Conservation (phyloP, 2,888 invertebrate species). For the Cryptocephalus primarius region DNA sequence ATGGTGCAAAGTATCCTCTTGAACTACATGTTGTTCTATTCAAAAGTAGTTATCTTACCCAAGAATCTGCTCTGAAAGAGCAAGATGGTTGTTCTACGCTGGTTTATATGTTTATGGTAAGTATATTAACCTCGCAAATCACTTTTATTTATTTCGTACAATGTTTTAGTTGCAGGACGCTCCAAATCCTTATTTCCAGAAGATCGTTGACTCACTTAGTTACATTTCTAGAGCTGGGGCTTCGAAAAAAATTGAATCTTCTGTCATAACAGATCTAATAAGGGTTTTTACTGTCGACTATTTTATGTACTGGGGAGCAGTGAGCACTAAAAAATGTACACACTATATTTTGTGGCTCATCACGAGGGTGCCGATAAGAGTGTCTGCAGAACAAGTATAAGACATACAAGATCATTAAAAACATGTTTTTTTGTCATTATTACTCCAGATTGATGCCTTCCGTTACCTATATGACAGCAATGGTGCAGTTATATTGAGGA, state of each 20-base stretch:
- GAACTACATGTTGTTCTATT: constrained; percentile 55
- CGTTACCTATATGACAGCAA: neutral
- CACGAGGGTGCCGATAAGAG: constrained; percentile 45
- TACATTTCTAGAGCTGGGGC: constrained; percentile 42
- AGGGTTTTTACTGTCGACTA: constrained; percentile 50
- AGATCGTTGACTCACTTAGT: constrained; percentile 40
- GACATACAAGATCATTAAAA: neutral
- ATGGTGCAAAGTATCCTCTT: constrained; percentile 43
- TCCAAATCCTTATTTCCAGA: constrained; percentile 36
- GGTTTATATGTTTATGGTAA: constrained; percentile 44
- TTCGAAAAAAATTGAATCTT: constrained; percentile 37
- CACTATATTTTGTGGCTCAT: constrained; percentile 50
- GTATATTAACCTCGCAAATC: constrained; percentile 1
- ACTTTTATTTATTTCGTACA: neutral
- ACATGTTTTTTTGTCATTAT: neutral
- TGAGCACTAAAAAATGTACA: constrained; percentile 37
- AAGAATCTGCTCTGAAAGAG: constrained; percentile 48
- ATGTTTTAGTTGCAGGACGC: constrained; percentile 40
- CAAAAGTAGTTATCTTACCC: constrained; percentile 48
- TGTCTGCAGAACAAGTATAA: constrained; percentile 48
- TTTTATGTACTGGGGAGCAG: constrained; percentile 52
- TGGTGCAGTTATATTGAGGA: neutral
- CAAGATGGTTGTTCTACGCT: constrained; percentile 46
- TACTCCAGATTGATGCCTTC: neutral
- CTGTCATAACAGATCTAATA: constrained; percentile 37